Evolutionary conservation across 1,140 invertebrate genomes (phyloP), one percentile per base, ranked within the genome.

Genomic region (Drosophila leontia): DNA sequence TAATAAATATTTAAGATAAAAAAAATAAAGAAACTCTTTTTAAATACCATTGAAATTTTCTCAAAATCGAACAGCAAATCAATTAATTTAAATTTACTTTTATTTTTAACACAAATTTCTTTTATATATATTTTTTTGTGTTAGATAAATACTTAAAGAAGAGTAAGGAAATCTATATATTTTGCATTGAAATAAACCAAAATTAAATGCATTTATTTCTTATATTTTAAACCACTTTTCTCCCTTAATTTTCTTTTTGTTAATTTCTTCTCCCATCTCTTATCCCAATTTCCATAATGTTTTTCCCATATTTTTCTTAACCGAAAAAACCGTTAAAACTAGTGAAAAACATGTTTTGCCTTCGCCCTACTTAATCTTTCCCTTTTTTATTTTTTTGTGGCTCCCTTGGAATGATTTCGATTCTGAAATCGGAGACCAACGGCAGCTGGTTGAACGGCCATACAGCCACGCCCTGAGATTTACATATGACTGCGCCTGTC

Each of bases 401-500:
- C 35, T 34, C 19, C 37, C 19, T 48, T 41, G 9, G 9, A 65
- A 29, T 35, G 19, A 67, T 51, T 72, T n/a, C 17, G 61, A 67
- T 51, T 74, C 34, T 63, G 71, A 74, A 75, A 75, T 75, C 58
- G 69, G 69, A 75, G 71, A 63, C 70, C 70, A 60, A 23, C 57
- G 48, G 71, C 71, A 62, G 71, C 71, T 62, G 71, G 57, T 61
- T 42, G 71, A 60, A 59, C 44, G 17, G 32, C 29, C 37, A 63
- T 55, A 42, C 42, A 13, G 72, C 61, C 60, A 76, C 74, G 64
- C 75, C 75, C 55, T 50, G 55, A 47, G 75, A 87, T 87, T 83
- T 86, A 86, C 83, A 87, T 87, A 80, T 84, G 84, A 88, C 85
- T 88, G 83, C 77, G 74, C 70, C 81, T 84, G 84, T 88, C 84